Percentiles rank a stretch among this genome's conserved stretches.
phyloP scores from a whole-genome alignment of 2,113 vertebrate genomes.

The Orycteropus afer region DNA sequence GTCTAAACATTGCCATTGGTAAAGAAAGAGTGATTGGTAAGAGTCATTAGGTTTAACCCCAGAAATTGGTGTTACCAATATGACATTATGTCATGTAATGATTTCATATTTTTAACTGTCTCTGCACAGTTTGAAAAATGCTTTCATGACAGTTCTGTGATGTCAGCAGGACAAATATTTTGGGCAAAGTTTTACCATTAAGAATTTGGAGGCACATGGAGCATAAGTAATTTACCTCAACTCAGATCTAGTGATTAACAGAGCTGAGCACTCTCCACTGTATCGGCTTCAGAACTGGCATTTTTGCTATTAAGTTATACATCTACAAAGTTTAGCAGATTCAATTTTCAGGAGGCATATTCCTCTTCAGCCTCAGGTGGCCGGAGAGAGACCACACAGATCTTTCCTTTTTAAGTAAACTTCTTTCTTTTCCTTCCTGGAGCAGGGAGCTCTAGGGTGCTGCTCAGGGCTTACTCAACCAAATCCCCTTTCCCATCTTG shows the following conservation, averaged over 20 bases:
- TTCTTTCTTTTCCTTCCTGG: not conserved
- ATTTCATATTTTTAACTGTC: not conserved
- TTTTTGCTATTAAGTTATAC: not conserved
- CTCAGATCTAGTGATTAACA: not conserved
- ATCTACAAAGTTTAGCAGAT: not conserved
- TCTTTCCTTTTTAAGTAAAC: not conserved
- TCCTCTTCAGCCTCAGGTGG: not conserved
- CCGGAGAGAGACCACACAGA: not conserved
- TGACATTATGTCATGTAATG: not conserved
- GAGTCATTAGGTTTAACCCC: not conserved
- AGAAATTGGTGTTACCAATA: not conserved
- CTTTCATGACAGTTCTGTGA: not conserved
- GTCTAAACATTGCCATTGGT: not conserved
- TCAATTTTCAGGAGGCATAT: not conserved
- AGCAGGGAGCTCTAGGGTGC: not conserved
- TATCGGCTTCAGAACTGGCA: not conserved
- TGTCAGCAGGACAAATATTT: not conserved
- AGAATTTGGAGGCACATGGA: not conserved
- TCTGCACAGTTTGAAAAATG: not conserved
- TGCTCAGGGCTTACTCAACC: not conserved
- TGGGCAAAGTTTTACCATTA: not conserved
- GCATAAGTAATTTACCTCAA: not conserved
- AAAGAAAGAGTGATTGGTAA: not conserved
- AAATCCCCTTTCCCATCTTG: not conserved
- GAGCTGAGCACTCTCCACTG: not conserved